phyloP scores from a whole-genome alignment of 2,113 vertebrate genomes.

The Lampris incognitus region DNA sequence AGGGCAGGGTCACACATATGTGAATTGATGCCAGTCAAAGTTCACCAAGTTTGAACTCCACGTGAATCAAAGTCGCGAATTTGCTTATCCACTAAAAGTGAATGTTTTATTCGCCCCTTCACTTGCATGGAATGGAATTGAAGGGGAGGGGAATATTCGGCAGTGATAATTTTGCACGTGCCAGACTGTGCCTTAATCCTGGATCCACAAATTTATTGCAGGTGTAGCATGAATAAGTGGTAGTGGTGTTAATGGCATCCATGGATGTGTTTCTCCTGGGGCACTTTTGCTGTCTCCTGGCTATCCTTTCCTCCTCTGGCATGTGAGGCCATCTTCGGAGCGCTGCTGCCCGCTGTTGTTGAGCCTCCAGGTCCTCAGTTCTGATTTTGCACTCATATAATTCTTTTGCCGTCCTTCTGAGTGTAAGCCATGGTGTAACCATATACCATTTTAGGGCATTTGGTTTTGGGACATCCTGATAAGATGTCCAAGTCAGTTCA shows the following conservation, averaged over 20 bases:
- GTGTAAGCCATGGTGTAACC: neutral
- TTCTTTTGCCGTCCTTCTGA: neutral
- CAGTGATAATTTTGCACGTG: too few relatives aligned
- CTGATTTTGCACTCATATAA: neutral
- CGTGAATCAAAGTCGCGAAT: too few relatives aligned
- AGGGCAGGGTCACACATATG: too few relatives aligned
- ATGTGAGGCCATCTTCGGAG: neutral
- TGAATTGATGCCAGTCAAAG: too few relatives aligned
- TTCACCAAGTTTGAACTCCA: too few relatives aligned
- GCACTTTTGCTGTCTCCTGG: neutral
- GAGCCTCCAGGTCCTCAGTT: slow-evolving; percentile 4
- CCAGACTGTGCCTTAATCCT: neutral
- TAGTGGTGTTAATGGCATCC: neutral
- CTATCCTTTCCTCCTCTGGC: slow-evolving; percentile 18
- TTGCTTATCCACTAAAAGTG: too few relatives aligned
- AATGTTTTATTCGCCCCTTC: too few relatives aligned
- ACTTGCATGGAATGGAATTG: too few relatives aligned
- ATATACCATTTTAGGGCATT: neutral
- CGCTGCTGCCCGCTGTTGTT: slow-evolving; percentile 9
- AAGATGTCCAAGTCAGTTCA: too few relatives aligned
- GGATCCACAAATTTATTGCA: slow-evolving; percentile 14
- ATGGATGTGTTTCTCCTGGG: slow-evolving; percentile 13
- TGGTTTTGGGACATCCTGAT: neutral
- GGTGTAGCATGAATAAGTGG: slow-evolving; percentile 7
- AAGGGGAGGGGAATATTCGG: too few relatives aligned